Evolutionary conservation across 35 echinoderm and acorn worm genomes (phyloP).

Genomic region (Lytechinus variegatus): DNA sequence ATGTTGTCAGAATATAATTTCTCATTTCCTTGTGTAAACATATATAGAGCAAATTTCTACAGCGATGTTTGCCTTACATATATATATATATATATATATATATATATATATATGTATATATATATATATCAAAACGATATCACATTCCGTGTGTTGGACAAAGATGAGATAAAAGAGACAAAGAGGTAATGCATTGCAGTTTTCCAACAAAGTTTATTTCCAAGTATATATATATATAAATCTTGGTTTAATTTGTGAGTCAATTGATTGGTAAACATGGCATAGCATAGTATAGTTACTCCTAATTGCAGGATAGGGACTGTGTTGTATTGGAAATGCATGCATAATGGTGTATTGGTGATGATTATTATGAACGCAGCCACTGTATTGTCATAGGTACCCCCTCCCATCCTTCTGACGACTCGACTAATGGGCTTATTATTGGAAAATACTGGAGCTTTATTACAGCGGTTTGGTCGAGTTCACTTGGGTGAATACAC

Average conservation of each 20-base stretch:
- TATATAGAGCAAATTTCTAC: background rate
- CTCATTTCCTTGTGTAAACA: too few species aligned
- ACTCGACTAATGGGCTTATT: slow-evolving; percentile 49
- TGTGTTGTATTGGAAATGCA: background rate
- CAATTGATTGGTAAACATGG: background rate
- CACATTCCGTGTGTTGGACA: too few species aligned
- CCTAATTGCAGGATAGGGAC: background rate
- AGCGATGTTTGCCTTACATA: background rate
- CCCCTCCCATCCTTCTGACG: background rate
- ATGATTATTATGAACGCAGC: background rate
- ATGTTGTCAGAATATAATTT: too few species aligned
- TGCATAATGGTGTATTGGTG: background rate
- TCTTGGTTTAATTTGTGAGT: background rate
- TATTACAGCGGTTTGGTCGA: slow-evolving; percentile 36
- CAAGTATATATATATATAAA: too few species aligned
- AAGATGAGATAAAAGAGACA: too few species aligned
- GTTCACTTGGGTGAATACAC: slow-evolving; percentile 36
- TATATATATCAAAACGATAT: too few species aligned
- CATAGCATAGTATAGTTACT: background rate
- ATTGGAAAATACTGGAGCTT: slow-evolving; percentile 49
- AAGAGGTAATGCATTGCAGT: too few species aligned
- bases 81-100: too few species aligned
- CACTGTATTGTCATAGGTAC: background rate
- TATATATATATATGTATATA: too few species aligned
- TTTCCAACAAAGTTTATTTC: too few species aligned